Evolutionary conservation across 92 coral and sea anemone genomes (phyloP), one percentile per base, ranked within the genome.

Genomic region (Zoanthus sansibaricus): DNA sequence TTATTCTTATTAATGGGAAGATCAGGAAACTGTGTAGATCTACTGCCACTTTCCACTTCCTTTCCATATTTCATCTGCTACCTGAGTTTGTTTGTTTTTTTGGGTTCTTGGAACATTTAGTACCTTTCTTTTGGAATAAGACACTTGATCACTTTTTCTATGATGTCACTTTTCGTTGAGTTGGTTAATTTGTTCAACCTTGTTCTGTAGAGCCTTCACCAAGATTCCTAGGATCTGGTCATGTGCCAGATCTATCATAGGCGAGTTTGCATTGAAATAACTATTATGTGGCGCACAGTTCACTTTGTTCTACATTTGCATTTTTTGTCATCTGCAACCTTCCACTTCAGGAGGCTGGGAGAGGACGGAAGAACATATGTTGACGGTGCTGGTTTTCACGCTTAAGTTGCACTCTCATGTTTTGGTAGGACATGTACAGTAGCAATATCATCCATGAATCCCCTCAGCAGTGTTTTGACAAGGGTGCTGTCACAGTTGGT

Each of bases 401-500:
- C n/a, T n/a, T n/a, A n/a, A 54, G 59, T 54, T 15, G 58, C 59
- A 54, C 59, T 54, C 0, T 11, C 14, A 10, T 54, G 3, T 7
- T 15, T 78, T 8, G 48, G 49, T 16, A 55, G 84, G 47, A 78
- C n/a, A n/a, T n/a, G n/a, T n/a, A n/a, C n/a, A n/a, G n/a, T 71
- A 56, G 72, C 46, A 16, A 78, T 78, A n/a, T 78, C 67, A 58
- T 78, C 84, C 84, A 21, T 78, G 84, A 78, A 56, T 55, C 20
- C 15, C 46, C 75, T 70, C 10, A 70, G 46, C 42, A 21, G 82
- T 37, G 67, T 76, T 45, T n/a, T 76, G 21, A 45, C 55, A n/a
- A 78, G 71, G 67, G 64, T 71, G 67, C 37, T 78, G 8, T 78
- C 72, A 32, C 49, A 67, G 49, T 18, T 52, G 16, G 84, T 78